Evolutionary conservation across 2,113 vertebrate species (phyloP), one percentile per base, ranked within the genome.

Genomic region (Phalacrocorax brasilianus): DNA sequence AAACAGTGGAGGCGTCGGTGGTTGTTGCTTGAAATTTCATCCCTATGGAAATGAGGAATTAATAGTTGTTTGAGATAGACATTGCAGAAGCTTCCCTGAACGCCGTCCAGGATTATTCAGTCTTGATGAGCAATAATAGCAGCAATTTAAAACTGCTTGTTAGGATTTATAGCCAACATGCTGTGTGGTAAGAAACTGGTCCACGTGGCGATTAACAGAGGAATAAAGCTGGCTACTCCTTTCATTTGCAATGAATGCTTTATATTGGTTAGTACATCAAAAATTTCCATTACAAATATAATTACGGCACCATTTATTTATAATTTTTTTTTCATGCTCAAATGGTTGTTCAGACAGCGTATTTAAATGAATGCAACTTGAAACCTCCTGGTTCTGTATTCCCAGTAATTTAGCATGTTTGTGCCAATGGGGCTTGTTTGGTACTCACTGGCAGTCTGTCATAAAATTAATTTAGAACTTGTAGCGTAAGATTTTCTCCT

Each of bases 81-180:
- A 0, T 92, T 96, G 83, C 70, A 91, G 95, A 95, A 94, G 79
- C 93, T 91, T 82, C 71, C 58, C 74, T 85, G 91, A 91, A 67
- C 42, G 20, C 71, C n/a, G 52, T 91, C 71, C 86, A 83, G 71
- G 73, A 58, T 86, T 83, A 85, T 85, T 97, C 47, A 30, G 70
- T 91, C 74, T 73, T 95, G 95, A 96, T 93, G 91, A 94, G 77
- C 92, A 96, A 44, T 92, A 94, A 91, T 79, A 93, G 63, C 86
- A 91, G 74, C 81, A 95, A 88, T 95, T 95, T 89, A 73, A 85
- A 90, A 80, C 55, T 76, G 74, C 91, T 87, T 91, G 91, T 96
- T 93, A 88, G 88, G 89, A 92, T 96, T 91, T 95, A 92, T 65
- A 76, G 62, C 87, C 72, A 81, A 2, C 53, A 6, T 89, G 61